These are phyloP conservation scores for Caenorhabditis sp. DNA, from an alignment of 2,888 invertebrate species.

Conservation along the genomic window DNA sequence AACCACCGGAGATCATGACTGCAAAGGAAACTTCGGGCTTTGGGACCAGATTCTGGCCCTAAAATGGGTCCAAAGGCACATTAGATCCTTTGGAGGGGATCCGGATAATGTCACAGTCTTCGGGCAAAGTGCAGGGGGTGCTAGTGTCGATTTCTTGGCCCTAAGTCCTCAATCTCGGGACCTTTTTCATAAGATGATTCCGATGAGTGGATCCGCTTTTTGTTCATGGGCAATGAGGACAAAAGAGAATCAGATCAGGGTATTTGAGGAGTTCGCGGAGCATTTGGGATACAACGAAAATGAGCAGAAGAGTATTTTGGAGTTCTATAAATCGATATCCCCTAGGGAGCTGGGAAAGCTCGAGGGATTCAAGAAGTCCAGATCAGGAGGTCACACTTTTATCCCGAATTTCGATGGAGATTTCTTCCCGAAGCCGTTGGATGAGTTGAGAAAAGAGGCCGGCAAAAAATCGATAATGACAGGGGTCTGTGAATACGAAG, in stretches of 20 bases:
- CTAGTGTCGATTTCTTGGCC: constrained; percentile 47
- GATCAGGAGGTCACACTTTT: constrained; percentile 33
- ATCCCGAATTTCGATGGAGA: constrained; percentile 56
- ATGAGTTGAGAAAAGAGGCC: constrained; percentile 44
- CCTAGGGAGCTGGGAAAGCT: constrained; percentile 6
- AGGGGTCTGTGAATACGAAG: constrained; percentile 52
- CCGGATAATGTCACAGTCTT: constrained; percentile 65
- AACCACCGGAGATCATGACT: constrained; percentile 38
- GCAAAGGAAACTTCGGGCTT: constrained; percentile 61
- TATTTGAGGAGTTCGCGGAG: constrained; percentile 34
- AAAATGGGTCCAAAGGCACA: constrained; percentile 67
- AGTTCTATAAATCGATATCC: constrained; percentile 12
- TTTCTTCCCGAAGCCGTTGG: constrained; percentile 52
- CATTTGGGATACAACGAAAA: constrained; percentile 33
- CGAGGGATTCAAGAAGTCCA: constrained; percentile 17
- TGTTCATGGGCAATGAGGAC: constrained; percentile 45
- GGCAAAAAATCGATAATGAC: constrained; percentile 44
- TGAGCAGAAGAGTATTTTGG: constrained; percentile 11
- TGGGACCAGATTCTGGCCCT: constrained; percentile 69
- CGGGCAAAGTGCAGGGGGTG: constrained; percentile 65
- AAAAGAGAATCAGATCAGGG: constrained; percentile 12
- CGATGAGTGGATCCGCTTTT: constrained; percentile 52
- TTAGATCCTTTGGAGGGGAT: constrained; percentile 64
- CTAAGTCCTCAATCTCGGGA: constrained; percentile 57
- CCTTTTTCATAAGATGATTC: constrained; percentile 54